Base-by-base conservation (phyloP, 1,140 invertebrate species). In the Thaumetopoea pityocampa region DNA sequence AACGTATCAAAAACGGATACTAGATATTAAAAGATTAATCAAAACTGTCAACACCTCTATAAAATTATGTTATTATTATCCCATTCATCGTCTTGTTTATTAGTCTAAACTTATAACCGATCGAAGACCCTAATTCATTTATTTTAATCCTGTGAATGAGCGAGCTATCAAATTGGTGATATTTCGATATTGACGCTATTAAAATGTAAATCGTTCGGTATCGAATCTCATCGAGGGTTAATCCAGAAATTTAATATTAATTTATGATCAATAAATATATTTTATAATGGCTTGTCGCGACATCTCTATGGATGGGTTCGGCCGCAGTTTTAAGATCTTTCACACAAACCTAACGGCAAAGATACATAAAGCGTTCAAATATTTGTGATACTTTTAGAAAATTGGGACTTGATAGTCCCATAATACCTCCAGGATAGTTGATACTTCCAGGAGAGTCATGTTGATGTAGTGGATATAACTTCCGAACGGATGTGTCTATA, bases 181-280 rank as follows among this genome's bases (percentile, higher is more conserved):
- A 55, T 44, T 46, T 47, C 36, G 42, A 56, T 57, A 67, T 56
- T 60, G 44, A 33, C 48, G 28, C 48, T 35, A 70, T 76, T 71
- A 64, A 50, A 48, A 76, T 76, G 64, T 68, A 49, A 76, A 76
- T 76, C 36, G 10, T 11, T 32, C 41, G 51, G 36, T 52, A 61
- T 62, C 46, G 33, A 58, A 66, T 56, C 51, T 72, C 64, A 68
- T 67, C 58, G 49, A 20, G 27, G 47, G 41, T 56, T 66, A 64
- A 69, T 56, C 51, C 30, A 48, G 19, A 48, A 62, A 64, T 60
- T 58, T 67, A 64, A 70, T 65, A 58, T 45, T 29, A 54, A 67
- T 57, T 64, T 68, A 72, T 30, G 49, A 50, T 23, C 46, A 9
- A 61, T 76, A 68, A 68, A 72, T 63, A 62, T 61, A 23, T 49